A percentile compares a stretch with the other conserved stretches of the same genome.
phyloP scores from a whole-genome alignment of 2,888 invertebrate species.

The Eudasyphora cyanicolor region DNA sequence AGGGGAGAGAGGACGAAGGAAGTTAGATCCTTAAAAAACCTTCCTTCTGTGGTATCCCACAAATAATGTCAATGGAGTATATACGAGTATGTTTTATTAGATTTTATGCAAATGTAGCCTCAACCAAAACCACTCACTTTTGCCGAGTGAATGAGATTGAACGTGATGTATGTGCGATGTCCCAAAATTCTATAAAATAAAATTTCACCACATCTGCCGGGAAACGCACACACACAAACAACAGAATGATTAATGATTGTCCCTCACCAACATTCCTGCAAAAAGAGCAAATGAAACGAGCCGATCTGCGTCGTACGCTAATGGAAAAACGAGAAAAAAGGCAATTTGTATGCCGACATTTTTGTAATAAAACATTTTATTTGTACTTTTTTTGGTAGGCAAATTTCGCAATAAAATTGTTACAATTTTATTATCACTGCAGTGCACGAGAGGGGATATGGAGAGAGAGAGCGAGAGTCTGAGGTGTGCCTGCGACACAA shows the following conservation, averaged over 20 bases:
- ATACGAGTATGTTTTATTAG: slow-evolving; percentile 25
- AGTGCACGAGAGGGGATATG: not conserved
- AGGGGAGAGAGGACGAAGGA: not conserved
- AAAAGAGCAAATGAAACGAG: not conserved
- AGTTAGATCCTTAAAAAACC: not conserved
- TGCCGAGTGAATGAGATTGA: no score
- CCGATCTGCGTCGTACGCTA: not conserved
- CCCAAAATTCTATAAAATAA: not conserved
- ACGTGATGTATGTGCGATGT: not conserved
- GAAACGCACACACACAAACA: not conserved
- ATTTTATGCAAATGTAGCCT: slow-evolving; percentile 47
- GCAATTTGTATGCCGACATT: slow-evolving; percentile 4
- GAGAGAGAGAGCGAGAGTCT: not conserved
- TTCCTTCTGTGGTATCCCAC: not conserved
- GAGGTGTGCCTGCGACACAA: not conserved
- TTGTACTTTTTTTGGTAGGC: not conserved
- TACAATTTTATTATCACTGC: not conserved
- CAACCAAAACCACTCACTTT: not conserved
- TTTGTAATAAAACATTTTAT: slow-evolving; percentile 9
- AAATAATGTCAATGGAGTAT: slow-evolving; percentile 14
- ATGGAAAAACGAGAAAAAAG: not conserved
- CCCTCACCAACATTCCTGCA: no score
- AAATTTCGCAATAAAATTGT: slow-evolving; percentile 7
- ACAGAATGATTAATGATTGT: slow-evolving; percentile 41
- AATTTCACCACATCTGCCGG: not conserved